Evolutionary conservation across 2,888 invertebrate species (phyloP), one percentile per base, ranked within the genome.

Genomic region (Dione juno): DNA sequence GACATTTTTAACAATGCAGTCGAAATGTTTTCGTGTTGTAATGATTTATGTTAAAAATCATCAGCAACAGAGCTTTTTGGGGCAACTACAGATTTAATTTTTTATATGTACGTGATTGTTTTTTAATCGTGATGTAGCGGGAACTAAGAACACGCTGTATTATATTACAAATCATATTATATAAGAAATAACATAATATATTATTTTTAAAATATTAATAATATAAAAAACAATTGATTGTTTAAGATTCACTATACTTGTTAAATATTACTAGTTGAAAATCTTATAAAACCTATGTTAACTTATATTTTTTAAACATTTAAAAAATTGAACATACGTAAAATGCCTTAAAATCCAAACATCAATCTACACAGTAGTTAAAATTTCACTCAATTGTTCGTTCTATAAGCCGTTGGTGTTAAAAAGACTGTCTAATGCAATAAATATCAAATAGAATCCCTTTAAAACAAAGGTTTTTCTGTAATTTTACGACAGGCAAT

Each of bases 21-120:
- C 87, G 89, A 90, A 92, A 92, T 92, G 92, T 93, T 93, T 92
- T 92, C 89, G 89, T 92, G 90, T 92, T 88, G 84, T 88, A 90
- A 92, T 93, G 93, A 93, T 92, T 92, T 93, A 93, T 92, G 92
- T 88, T 85, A 88, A 82, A 89, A 88, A 87, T 82, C 84, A 84
- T 87, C 86, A 86, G 84, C 82, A 83, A 77, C 78, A 84, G 82
- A 77, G 82, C 80, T 84, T 90, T 89, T 88, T 84, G 82, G 87
- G 85, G 82, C 85, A 84, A 81, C 80, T 84, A 83, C 81, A 80
- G 77, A 80, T 80, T 81, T 82, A 82, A 74, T 84, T 81, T 86
- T 89, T 86, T 88, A 88, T 84, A 16, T n/a, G 9, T 84, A 85
- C 79, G 78, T 79, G 80, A 82, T 67, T 69, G 50, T 66, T 64